Base-by-base conservation (phyloP, 2,113 vertebrate genomes). In the Proterorhinus semilunaris region DNA sequence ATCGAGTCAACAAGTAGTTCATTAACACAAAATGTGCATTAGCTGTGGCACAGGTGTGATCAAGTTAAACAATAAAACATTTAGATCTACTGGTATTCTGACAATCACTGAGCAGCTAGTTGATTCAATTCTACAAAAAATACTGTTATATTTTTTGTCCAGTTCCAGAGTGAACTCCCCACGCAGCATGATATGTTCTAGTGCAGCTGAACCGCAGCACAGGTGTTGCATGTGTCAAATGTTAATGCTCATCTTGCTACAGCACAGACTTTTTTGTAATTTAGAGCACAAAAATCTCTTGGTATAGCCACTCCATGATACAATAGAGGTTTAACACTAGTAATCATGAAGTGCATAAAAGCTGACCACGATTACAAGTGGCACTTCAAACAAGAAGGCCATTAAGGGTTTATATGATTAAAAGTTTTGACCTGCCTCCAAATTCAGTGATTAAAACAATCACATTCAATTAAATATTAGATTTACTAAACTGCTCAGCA, bases 361-460 rank as follows among this genome's bases (percentile, higher is more conserved):
- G 71, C 83, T 88, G 87, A 88, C 86, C 84, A 86, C 74, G 76
- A 79, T 90, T 80, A 84, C 86, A 86, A 88, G 85, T 87, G 80
- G 80, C 87, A 87, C 91, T 93, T 78, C 63, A 88, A 83, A 88
- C 66, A 73, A 91, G 77, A 90, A 87, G 88, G 78, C 87, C 82
- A 83, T 89, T 87, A 85, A 87, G 81, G 72, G 84, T 85, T 88
- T 87, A 81, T 86, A 84, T 93, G 91, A 91, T 92, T 88, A 87
- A 89, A 90, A 91, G 88, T 90, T 90, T 82, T 88, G 85, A 90
- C 91, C 88, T 91, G 84, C 83, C 83, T 82, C 69, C 75, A 84
- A 88, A 91, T 90, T 82, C 78, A 68, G 65, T 89, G 87, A 92
- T 92, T 92, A 92, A 91, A 93, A 93, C 90, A 93, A 92, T 92